Percentiles rank a stretch among this genome's conserved stretches.
phyloP scores from a whole-genome alignment of 2,113 vertebrate species.

The Alexandromys fortis region DNA sequence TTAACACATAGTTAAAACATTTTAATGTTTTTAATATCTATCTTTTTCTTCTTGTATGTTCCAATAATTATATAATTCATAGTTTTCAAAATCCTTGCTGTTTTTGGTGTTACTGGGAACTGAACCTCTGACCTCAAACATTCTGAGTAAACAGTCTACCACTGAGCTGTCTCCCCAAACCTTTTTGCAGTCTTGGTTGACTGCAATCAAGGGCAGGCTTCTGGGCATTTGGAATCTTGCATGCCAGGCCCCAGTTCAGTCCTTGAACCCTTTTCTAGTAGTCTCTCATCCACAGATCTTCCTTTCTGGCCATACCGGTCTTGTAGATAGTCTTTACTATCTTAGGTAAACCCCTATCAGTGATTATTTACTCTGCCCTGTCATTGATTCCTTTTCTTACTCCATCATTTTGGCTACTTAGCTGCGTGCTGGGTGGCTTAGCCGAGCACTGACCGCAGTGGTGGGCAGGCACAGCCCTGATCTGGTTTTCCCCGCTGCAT shows the following conservation, averaged over 20 bases:
- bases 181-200: not conserved
- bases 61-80: conserved; percentile 15
- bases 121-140: not conserved
- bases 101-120: not conserved
- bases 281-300: not conserved
- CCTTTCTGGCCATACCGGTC: not conserved
- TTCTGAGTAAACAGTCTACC: not conserved
- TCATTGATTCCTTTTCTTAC: not conserved
- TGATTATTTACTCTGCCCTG: not conserved
- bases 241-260: not conserved
- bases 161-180: not conserved
- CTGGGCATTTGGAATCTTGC: not conserved
- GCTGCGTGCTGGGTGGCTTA: not conserved
- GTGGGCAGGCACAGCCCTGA: not conserved
- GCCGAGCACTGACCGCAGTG: not conserved
- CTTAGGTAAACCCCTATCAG: not conserved
- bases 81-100: not conserved
- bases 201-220: conserved; percentile 8
- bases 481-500: not conserved
- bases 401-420: not conserved
- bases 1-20: not conserved
- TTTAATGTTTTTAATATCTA: conserved; percentile 44
- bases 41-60: not conserved
- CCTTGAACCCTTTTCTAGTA: not conserved
- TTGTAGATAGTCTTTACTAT: not conserved